Percentiles rank a stretch among this genome's conserved stretches.
phyloP scores from a whole-genome alignment of 1,140 invertebrate species.

The Bombus fervidus region DNA sequence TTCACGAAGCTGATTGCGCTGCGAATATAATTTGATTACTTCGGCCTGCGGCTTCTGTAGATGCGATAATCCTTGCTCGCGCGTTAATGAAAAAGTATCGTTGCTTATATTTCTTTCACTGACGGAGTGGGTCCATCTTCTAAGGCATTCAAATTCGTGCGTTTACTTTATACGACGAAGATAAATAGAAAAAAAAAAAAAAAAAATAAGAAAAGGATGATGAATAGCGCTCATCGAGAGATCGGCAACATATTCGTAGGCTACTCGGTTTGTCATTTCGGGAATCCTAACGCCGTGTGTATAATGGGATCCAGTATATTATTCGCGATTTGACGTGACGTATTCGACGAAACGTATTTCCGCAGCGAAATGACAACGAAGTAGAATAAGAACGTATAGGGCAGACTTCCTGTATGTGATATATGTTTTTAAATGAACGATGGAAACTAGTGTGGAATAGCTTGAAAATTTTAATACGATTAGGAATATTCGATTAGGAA shows the following conservation, averaged over 20 bases:
- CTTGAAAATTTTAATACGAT: no score
- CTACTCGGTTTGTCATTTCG: neutral
- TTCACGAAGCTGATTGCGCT: conserved; percentile 75
- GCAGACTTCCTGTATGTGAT: neutral
- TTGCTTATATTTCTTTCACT: conserved; percentile 71
- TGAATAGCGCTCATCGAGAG: conserved; percentile 34
- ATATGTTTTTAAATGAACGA: neutral
- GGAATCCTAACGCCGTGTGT: neutral
- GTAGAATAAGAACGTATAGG: neutral
- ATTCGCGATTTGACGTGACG: neutral
- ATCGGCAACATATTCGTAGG: neutral
- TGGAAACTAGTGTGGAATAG: neutral
- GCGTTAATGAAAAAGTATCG: conserved; percentile 78
- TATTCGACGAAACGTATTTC: neutral
- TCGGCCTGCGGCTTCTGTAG: conserved; percentile 67
- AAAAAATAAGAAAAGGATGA: conserved; percentile 28
- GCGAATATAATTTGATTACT: conserved; percentile 81
- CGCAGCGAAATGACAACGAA: neutral
- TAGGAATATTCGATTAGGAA: no score
- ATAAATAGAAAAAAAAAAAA: neutral
- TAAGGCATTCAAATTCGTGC: conserved; percentile 57
- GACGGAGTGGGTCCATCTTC: conserved; percentile 41
- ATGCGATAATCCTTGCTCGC: conserved; percentile 71
- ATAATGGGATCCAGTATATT: neutral
- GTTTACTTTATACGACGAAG: conserved; percentile 51